Conservation (phyloP, 1,140 invertebrate genomes). For the Akabosia matsudoensis region DNA sequence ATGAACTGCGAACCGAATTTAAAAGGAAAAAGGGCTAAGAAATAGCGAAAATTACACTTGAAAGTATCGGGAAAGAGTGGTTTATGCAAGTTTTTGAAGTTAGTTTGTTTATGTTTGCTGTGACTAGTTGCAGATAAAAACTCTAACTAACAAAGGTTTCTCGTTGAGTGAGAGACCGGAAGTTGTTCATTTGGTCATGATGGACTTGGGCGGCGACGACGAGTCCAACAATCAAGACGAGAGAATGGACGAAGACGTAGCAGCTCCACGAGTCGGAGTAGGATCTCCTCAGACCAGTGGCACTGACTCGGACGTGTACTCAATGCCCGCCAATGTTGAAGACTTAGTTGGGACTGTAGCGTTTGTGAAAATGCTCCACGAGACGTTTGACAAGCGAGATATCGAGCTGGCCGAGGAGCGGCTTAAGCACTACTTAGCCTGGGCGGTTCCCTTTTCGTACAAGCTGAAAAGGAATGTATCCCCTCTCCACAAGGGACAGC, state of each 20-base stretch:
- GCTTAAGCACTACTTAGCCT: not conserved
- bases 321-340: not conserved
- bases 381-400: not conserved
- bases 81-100: too few species aligned
- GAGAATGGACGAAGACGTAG: not conserved
- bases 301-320: not conserved
- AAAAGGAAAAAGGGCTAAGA: too few species aligned
- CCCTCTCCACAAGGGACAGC: not conserved
- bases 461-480: not conserved
- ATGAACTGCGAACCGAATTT: too few species aligned
- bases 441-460: not conserved
- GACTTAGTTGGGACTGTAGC: not conserved
- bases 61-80: too few species aligned
- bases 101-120: too few species aligned
- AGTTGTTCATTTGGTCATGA: not conserved
- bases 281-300: not conserved
- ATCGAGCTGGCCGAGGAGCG: not conserved
- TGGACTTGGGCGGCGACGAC: not conserved
- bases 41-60: too few species aligned
- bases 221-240: constrained; percentile 2
- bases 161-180: too few species aligned
- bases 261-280: not conserved
- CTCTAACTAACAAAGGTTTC: too few species aligned
- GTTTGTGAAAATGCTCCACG: not conserved
- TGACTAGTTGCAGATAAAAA: too few species aligned